Evolutionary conservation across 2,113 vertebrate genomes (phyloP).

Genomic region (Ptilonorhynchus violaceus): DNA sequence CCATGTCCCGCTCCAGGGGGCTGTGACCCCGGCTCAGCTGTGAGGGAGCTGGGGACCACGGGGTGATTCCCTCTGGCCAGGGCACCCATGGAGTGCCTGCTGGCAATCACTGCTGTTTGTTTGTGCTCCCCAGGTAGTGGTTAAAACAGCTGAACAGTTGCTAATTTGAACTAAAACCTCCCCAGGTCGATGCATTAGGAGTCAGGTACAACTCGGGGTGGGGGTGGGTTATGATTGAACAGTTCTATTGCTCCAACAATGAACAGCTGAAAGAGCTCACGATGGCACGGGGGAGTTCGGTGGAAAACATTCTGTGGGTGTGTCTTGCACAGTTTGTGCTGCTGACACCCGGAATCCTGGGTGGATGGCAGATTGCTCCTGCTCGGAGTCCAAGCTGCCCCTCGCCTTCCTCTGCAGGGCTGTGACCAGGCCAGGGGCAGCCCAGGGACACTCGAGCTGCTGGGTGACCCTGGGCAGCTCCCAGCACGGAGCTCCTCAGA

Average conservation of each 20-base stretch:
- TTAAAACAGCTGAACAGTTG: not conserved
- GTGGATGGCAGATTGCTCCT: not conserved
- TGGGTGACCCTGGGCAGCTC: not conserved
- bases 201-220: not conserved
- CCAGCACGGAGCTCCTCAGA: not conserved
- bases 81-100: not conserved
- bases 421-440: not conserved
- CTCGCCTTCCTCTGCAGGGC: not conserved
- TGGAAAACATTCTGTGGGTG: not conserved
- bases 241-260: not conserved
- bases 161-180: not conserved
- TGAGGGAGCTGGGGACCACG: not conserved
- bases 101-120: not conserved
- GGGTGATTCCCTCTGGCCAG: not conserved
- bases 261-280: not conserved
- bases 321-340: not conserved
- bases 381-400: not conserved
- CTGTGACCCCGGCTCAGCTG: not conserved
- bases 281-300: not conserved
- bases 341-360: not conserved
- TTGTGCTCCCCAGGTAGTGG: not conserved
- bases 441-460: rapidly evolving
- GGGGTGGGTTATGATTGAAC: not conserved
- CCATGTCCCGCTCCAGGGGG: not conserved
- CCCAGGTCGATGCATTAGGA: not conserved